Percentiles rank a stretch among this genome's conserved stretches.
These are phyloP conservation scores for Mormyrus proboscirostris DNA, from an alignment of 2,797 vertebrate species.

Conservation along the genomic window DNA sequence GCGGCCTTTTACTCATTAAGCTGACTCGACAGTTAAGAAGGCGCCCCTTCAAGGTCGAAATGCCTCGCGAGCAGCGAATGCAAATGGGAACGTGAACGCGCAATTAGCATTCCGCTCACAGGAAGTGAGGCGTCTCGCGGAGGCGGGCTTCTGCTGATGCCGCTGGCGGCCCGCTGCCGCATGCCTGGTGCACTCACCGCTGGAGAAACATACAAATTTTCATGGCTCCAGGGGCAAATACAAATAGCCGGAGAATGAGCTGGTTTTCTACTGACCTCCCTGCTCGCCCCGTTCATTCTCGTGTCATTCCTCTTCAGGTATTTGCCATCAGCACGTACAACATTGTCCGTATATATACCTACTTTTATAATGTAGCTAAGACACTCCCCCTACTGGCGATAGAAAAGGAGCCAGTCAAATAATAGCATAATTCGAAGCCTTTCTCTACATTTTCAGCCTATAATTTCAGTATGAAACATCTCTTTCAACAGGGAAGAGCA, in stretches of 20 bases:
- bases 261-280: constrained; percentile 50
- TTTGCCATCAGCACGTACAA: not conserved
- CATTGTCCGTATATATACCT: not conserved
- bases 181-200: constrained; percentile 35
- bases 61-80: constrained; percentile 30
- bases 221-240: constrained; percentile 40
- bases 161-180: constrained; percentile 34
- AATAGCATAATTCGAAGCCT: not conserved
- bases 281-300: constrained; percentile 24
- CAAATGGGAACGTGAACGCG: constrained; percentile 43
- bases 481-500: not conserved
- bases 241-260: constrained; percentile 46
- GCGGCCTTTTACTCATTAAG: constrained; percentile 25
- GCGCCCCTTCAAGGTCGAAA: constrained; percentile 36
- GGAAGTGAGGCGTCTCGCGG: constrained; percentile 42
- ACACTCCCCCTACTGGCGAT: not conserved
- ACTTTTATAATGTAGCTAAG: not conserved
- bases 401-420: not conserved
- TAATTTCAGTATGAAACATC: not conserved
- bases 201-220: constrained; percentile 45
- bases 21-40: constrained; percentile 25
- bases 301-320: not conserved
- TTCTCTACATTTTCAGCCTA: not conserved
- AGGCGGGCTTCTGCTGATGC: constrained; percentile 42
- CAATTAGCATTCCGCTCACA: constrained; percentile 50